These are phyloP conservation scores for Muscidifurax raptorellus DNA, from an alignment of 1,140 invertebrate species.

Conservation along the genomic window DNA sequence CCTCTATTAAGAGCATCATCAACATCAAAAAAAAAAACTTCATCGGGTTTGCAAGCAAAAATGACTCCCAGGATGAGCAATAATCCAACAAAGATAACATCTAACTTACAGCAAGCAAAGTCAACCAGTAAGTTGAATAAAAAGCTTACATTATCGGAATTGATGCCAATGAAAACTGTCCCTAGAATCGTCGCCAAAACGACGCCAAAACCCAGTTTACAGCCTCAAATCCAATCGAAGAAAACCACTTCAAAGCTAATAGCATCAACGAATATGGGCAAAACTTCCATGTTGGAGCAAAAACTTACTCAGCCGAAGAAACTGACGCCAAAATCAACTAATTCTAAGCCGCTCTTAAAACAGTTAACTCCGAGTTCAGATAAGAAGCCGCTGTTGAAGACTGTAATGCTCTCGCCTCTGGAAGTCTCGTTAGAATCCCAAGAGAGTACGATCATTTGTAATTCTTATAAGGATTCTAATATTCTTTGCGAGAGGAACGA, in stretches of 20 bases:
- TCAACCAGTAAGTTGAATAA: not conserved
- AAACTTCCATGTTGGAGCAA: slow-evolving; percentile 1
- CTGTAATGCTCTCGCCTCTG: not conserved
- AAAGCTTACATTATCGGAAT: not conserved
- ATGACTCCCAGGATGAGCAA: not conserved
- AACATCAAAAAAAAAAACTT: not conserved
- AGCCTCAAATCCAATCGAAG: not conserved
- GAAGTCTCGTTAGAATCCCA: not conserved
- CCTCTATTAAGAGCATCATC: not conserved
- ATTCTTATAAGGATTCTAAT: not conserved
- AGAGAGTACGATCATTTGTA: not conserved
- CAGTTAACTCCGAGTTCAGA: not conserved
- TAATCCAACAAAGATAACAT: not conserved
- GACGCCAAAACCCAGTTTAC: not conserved
- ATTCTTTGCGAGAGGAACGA: not conserved
- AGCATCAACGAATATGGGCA: not conserved
- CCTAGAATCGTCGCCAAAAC: not conserved
- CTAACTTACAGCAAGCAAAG: not conserved
- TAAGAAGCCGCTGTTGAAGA: not conserved
- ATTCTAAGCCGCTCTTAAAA: not conserved
- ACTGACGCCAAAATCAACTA: not conserved
- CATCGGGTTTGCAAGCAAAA: not conserved
- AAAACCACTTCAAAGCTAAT: not conserved
- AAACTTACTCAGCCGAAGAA: slow-evolving; percentile 14
- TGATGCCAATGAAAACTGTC: not conserved